phyloP scores from a whole-genome alignment of 2,113 vertebrate species.

The Symphodus melops region DNA sequence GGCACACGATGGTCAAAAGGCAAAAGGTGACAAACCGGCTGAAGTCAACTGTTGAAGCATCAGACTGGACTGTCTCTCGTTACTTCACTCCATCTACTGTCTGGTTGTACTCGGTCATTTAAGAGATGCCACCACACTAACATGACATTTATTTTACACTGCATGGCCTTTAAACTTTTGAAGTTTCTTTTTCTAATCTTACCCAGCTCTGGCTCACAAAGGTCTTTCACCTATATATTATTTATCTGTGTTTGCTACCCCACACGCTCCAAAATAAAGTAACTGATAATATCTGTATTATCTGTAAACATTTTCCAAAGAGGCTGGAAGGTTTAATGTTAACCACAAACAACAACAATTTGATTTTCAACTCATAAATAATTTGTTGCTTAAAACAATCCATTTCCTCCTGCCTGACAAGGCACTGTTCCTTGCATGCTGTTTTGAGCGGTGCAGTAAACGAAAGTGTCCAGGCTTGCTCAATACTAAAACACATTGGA shows the following conservation, averaged over 20 bases:
- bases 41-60: neutral
- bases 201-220: neutral
- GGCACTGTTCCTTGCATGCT: slow-evolving; percentile 4
- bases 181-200: neutral
- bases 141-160: slow-evolving; percentile 7
- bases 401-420: slow-evolving; percentile 32
- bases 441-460: slow-evolving; percentile 9
- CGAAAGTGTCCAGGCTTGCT: slow-evolving; percentile 20
- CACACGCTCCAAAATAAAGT: neutral
- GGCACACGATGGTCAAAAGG: slow-evolving; percentile 22
- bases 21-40: slow-evolving; percentile 35
- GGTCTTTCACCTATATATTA: neutral
- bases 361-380: slow-evolving; percentile 52
- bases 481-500: slow-evolving; percentile 13
- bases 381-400: slow-evolving; percentile 54
- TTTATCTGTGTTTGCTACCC: neutral
- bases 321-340: neutral
- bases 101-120: neutral
- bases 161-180: neutral
- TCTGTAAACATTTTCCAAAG: too few species aligned
- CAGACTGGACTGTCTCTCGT: neutral
- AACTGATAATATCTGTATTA: neutral
- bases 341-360: slow-evolving; percentile 13
- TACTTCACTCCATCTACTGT: neutral
- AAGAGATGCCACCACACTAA: slow-evolving; percentile 3